Evolutionary conservation across 2,797 vertebrate genomes (phyloP).

Genomic region (Diplodus puntazzo): DNA sequence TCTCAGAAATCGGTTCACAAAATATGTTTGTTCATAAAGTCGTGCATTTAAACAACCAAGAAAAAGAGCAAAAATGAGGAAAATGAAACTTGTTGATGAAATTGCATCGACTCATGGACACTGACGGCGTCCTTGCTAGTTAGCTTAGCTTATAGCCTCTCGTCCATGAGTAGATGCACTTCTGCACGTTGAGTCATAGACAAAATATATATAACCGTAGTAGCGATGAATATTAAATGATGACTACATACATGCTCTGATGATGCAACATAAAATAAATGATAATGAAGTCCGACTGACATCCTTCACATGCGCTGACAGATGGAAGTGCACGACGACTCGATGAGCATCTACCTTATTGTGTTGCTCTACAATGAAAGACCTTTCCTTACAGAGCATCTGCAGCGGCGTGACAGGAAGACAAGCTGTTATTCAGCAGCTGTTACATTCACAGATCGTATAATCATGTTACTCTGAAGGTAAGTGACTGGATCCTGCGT

Average conservation of each 20-base stretch:
- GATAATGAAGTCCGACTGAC: neutral
- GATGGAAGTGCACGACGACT: neutral
- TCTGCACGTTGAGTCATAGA: no score
- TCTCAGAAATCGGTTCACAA: neutral
- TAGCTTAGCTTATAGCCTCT: no score
- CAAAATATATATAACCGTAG: neutral
- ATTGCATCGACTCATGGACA: no score
- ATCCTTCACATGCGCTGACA: slow-evolving; percentile 42
- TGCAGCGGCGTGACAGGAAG: slow-evolving; percentile 78
- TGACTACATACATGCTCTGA: slow-evolving; percentile 2
- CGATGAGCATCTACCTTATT: slow-evolving; percentile 83
- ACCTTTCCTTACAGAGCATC: slow-evolving; percentile 86
- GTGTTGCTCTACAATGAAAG: slow-evolving; percentile 85
- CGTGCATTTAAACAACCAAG: slow-evolving; percentile 23
- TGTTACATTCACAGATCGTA: slow-evolving; percentile 24
- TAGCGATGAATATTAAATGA: neutral
- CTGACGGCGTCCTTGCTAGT: no score
- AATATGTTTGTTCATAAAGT: neutral
- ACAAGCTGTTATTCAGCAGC: slow-evolving; percentile 62
- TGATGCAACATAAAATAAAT: neutral
- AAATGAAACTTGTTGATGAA: neutral
- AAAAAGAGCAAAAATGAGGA: neutral
- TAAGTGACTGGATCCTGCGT: neutral
- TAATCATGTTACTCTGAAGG: neutral
- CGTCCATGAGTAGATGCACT: no score